Evolutionary conservation across 2,797 vertebrate species (phyloP).

Genomic region (Myoxocephalus aenaeus): DNA sequence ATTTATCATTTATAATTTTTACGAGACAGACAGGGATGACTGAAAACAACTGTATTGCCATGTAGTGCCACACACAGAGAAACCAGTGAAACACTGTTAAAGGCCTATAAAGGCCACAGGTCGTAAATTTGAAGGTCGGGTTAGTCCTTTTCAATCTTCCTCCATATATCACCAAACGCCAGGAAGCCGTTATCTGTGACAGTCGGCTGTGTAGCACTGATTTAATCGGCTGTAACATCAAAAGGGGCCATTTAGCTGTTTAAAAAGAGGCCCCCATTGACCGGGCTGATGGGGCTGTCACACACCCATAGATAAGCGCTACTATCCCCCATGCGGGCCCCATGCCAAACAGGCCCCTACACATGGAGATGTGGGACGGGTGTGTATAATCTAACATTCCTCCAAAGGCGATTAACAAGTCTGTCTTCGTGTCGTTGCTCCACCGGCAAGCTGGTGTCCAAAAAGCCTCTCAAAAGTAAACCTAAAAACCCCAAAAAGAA

Average conservation of each 20-base stretch:
- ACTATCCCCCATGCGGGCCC: not conserved
- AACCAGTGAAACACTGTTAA: not conserved
- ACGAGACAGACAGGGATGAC: not conserved
- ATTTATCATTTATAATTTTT: not conserved
- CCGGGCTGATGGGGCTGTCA: not conserved
- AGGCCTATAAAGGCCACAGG: not conserved
- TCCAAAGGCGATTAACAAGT: not conserved
- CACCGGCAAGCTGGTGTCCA: not conserved
- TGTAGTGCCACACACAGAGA: not conserved
- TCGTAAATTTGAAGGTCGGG: not conserved
- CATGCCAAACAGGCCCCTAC: not conserved
- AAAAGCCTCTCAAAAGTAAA: slow-evolving; percentile 10
- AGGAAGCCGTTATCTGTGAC: slow-evolving; percentile 17
- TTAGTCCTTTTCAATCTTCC: not conserved
- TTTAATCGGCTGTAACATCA: not conserved
- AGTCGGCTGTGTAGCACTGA: not conserved
- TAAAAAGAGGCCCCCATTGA: not conserved
- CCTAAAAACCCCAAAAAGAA: slow-evolving; percentile 15
- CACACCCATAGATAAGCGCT: not conserved
- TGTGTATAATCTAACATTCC: slow-evolving; percentile 7
- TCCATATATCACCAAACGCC: not conserved
- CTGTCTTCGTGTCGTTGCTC: not conserved
- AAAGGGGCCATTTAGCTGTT: not conserved
- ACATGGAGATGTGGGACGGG: not conserved
- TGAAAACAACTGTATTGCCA: not conserved